Percentiles rank a stretch among this genome's conserved stretches.
These are phyloP conservation scores for Agrochola lota DNA, from an alignment of 2,888 invertebrate genomes.

Conservation along the genomic window DNA sequence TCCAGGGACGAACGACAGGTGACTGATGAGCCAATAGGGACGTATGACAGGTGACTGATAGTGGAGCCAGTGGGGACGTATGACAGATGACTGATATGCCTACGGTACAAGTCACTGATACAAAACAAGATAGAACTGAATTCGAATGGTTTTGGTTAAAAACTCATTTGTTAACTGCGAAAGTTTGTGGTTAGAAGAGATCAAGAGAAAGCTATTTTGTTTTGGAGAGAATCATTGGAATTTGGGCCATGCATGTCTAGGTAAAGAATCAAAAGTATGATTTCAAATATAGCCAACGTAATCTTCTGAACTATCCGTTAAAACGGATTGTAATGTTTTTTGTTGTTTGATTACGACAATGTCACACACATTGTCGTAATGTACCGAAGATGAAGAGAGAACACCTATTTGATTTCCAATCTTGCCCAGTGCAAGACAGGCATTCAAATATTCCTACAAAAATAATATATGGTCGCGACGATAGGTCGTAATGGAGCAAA, in stretches of 20 bases:
- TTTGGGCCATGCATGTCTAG: slow-evolving; percentile 6
- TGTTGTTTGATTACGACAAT: too few relatives aligned
- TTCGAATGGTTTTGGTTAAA: slow-evolving; percentile 3
- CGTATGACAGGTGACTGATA: slow-evolving; percentile 6
- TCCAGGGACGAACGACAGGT: slow-evolving; percentile 1
- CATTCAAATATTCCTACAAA: neutral
- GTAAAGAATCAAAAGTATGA: neutral
- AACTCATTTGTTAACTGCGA: slow-evolving; percentile 6
- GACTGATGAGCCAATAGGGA: slow-evolving; percentile 13
- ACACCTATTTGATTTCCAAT: neutral
- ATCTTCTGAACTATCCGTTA: neutral
- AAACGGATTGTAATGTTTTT: neutral
- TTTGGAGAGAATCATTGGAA: slow-evolving; percentile 18
- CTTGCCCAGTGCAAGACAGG: neutral
- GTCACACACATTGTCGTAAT: neutral
- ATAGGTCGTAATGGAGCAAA: too few relatives aligned
- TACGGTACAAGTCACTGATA: slow-evolving; percentile 8
- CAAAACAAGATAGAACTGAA: slow-evolving; percentile 7
- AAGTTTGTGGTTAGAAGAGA: slow-evolving; percentile 23
- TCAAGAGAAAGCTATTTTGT: slow-evolving; percentile 39
- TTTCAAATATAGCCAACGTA: neutral
- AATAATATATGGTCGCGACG: too few relatives aligned
- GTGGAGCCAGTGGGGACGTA: neutral
- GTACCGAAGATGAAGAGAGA: neutral
- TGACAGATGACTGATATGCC: neutral